Evolutionary conservation across 2,113 vertebrate genomes (phyloP), one percentile per base, ranked within the genome.

Genomic region (Dicrurus megarhynchus): DNA sequence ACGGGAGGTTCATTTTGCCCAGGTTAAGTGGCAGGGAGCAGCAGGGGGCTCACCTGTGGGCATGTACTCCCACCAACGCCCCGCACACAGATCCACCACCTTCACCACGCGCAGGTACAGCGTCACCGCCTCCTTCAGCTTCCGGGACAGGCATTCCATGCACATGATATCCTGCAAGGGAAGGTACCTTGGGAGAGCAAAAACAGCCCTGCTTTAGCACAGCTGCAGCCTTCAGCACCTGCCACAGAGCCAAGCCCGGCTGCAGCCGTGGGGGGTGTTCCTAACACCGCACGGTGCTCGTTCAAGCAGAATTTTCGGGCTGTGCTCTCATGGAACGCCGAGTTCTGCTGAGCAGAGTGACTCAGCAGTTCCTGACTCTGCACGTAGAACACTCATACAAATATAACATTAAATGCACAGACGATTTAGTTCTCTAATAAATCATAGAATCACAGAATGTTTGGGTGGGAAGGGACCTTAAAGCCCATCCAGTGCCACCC

Each of bases 21-120:
- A 30, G 71, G 13, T 1, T 1, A 32, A 5, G 55, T 0, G 55
- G 49, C 27, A 47, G 53, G 27, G 37, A 27, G 77, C 42, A 35
- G 42, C 55, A 13, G 67, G 46, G 55, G 17, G 76, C 80, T 90
- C 95, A 99, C 99, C 99, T 98, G 99, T 99, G 56, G 99, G 99
- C 99, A 99, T 99, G 92, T 99, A 99, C 90, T 99, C 99, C 99
- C 99, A 99, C 99, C 99, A 99, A 22, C 98, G 98, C 41, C 99
- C 99, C 41, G 99, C 99, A 95, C 99, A 99, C 10, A 99, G 98
- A 95, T 99, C 99, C 97, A 99, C 99, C n/a, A 99, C 98, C 97
- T 99, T 99, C 88, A 99, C 98, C 67, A 99, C 99, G 82, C 99
- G 98, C 81, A 99, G 97, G 87, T 99, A 99, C 3, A 99, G 97